These are phyloP conservation scores for Aix galericulata DNA, from an alignment of 2,113 vertebrate species.

Conservation along the genomic window DNA sequence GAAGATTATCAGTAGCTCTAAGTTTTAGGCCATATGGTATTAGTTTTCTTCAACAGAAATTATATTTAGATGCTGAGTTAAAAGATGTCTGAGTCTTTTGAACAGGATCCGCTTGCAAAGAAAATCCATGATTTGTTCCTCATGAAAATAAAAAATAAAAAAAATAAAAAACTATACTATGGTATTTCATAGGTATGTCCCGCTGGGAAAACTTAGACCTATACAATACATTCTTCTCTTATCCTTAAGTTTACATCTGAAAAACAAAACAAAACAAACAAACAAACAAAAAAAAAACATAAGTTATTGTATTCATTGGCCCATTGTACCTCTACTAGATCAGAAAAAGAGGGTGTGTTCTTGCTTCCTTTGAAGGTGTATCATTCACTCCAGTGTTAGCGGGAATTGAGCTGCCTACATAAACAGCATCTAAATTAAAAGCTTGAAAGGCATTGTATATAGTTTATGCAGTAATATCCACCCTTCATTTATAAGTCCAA, in stretches of 20 bases:
- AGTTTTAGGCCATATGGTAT: neutral
- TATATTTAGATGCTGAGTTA: neutral
- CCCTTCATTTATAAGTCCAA: neutral
- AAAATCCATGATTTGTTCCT: neutral
- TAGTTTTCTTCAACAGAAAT: neutral
- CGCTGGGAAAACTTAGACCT: neutral
- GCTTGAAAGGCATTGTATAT: neutral
- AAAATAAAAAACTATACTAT: neutral
- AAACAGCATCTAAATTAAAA: constrained; percentile 40
- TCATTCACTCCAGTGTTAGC: neutral
- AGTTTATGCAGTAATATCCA: constrained; percentile 8
- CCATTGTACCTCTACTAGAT: neutral
- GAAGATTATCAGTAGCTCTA: neutral
- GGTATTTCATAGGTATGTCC: neutral
- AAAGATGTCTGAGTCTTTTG: neutral
- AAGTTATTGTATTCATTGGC: neutral
- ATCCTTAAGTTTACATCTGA: neutral
- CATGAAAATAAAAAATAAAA: neutral
- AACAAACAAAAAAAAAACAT: neutral
- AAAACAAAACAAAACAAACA: neutral
- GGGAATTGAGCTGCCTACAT: neutral
- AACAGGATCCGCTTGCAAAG: neutral
- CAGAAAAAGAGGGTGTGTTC: neutral
- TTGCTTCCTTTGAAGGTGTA: neutral
- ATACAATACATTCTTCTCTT: neutral